A percentile compares a stretch with the other conserved stretches of the same genome.
Conservation (phyloP, 2,888 invertebrate genomes). For the Hemaris fuciformis region DNA sequence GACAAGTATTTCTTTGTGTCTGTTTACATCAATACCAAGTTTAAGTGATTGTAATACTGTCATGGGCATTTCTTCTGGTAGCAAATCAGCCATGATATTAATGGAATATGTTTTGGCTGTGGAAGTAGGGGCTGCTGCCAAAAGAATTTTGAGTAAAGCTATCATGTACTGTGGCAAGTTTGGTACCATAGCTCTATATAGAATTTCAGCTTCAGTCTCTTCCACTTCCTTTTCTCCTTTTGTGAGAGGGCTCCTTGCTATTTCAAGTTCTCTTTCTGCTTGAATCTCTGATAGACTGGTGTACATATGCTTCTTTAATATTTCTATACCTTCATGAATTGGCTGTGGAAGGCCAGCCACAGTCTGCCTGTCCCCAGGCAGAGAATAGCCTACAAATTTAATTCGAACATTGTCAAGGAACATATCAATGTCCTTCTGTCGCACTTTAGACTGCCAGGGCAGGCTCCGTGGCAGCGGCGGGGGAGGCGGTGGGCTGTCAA, state of each 20-base stretch:
- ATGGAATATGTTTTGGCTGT: slow-evolving; percentile 98
- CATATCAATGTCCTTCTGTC: slow-evolving; percentile 95
- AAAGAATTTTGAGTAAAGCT: slow-evolving; percentile 95
- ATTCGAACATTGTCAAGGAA: slow-evolving; percentile 94
- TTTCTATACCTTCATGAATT: slow-evolving; percentile 97
- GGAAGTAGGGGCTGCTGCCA: slow-evolving; percentile 99
- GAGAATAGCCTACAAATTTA: slow-evolving; percentile 97
- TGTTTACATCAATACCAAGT: slow-evolving; percentile 97
- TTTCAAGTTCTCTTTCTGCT: slow-evolving; percentile 94
- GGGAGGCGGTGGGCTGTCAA: slow-evolving; percentile 73
- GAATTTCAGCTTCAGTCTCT: slow-evolving; percentile 91
- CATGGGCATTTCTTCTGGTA: slow-evolving; percentile 99
- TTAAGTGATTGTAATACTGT: slow-evolving; percentile 97
- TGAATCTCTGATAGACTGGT: slow-evolving; percentile 96
- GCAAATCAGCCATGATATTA: slow-evolving; percentile 98
- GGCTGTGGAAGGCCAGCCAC: slow-evolving; percentile 97
- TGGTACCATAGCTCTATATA: slow-evolving; percentile 97
- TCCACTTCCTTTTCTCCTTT: slow-evolving; percentile 89
- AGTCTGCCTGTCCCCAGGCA: slow-evolving; percentile 92
- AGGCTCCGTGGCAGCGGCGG: slow-evolving; percentile 83
- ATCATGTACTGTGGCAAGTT: slow-evolving; percentile 99
- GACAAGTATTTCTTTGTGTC: slow-evolving; percentile 99
- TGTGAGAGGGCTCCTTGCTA: slow-evolving; percentile 94
- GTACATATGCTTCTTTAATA: slow-evolving; percentile 95
- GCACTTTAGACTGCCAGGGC: slow-evolving; percentile 98